A percentile compares a stretch with the other conserved stretches of the same genome.
These are phyloP conservation scores for Leucozona laternaria DNA, from an alignment of 2,888 invertebrate species.

Conservation along the genomic window DNA sequence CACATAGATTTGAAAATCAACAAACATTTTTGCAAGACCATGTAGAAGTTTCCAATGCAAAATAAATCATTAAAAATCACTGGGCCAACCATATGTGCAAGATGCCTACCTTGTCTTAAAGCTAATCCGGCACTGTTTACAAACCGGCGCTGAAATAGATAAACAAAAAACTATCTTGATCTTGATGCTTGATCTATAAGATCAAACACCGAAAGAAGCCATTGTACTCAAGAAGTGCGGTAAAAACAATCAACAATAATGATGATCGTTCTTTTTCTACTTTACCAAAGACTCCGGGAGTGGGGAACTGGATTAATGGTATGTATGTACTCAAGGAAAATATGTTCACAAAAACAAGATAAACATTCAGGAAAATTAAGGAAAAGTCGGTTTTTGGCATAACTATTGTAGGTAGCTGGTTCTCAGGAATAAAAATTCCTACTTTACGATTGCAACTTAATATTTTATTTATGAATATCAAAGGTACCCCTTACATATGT, in stretches of 20 bases:
- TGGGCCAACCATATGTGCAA: not conserved
- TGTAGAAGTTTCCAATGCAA: not conserved
- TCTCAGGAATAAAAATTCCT: too few relatives aligned
- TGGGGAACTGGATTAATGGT: not conserved
- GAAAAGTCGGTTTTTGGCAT: not conserved
- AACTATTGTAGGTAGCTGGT: too few relatives aligned
- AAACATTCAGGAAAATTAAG: not conserved
- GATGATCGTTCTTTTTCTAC: not conserved
- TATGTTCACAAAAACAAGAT: not conserved
- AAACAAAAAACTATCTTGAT: slow-evolving; percentile 41
- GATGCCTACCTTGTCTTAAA: not conserved
- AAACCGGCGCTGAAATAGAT: not conserved
- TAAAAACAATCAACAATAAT: slow-evolving; percentile 30
- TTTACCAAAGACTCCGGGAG: not conserved
- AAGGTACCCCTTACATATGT: too few relatives aligned
- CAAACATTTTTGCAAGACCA: too few relatives aligned
- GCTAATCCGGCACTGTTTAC: not conserved
- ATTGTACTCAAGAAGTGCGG: slow-evolving; percentile 51
- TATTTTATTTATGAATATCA: too few relatives aligned
- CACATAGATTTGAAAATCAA: too few relatives aligned
- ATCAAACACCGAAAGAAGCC: slow-evolving; percentile 46
- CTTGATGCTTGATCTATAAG: slow-evolving; percentile 56
- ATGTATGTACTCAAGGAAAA: slow-evolving; percentile 5
- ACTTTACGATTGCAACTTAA: too few relatives aligned
- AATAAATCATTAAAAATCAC: not conserved